Conservation (phyloP, 2,888 invertebrate genomes). For the Venusia cambrica region DNA sequence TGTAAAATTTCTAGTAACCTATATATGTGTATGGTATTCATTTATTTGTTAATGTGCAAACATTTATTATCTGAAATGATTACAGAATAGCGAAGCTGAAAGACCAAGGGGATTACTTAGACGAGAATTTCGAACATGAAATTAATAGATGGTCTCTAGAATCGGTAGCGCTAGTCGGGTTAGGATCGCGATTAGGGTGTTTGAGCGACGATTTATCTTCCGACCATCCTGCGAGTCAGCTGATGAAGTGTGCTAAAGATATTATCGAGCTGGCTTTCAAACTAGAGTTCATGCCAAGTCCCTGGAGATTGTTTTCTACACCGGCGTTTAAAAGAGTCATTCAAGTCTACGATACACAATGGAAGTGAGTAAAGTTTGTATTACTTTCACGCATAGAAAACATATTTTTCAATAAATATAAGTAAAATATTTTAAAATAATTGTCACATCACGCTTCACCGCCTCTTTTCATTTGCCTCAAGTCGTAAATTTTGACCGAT, state of each 20-base stretch:
- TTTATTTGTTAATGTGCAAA: no score
- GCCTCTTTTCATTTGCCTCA: no score
- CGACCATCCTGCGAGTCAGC: constrained; percentile 50
- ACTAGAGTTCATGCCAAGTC: constrained; percentile 53
- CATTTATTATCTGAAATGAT: no score
- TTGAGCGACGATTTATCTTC: constrained; percentile 46
- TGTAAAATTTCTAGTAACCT: no score
- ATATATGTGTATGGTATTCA: no score
- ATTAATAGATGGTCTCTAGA: constrained; percentile 84
- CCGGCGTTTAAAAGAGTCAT: constrained; percentile 55
- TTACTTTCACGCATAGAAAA: no score
- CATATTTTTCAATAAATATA: no score
- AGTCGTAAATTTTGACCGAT: no score
- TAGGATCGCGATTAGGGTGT: constrained; percentile 62
- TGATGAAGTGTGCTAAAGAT: constrained; percentile 53
- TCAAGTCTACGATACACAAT: constrained; percentile 55
- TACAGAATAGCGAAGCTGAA: constrained; percentile 54
- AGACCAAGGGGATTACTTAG: constrained; percentile 46
- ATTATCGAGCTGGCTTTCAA: constrained; percentile 47
- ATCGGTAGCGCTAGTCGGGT: constrained; percentile 62
- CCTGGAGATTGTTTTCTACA: constrained; percentile 54
- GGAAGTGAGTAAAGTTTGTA: constrained; percentile 60
- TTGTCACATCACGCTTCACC: no score
- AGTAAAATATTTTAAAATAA: no score
- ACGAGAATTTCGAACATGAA: constrained; percentile 72